phyloP scores from a whole-genome alignment of 2,113 vertebrate species.

The Ramphastos sulfuratus region DNA sequence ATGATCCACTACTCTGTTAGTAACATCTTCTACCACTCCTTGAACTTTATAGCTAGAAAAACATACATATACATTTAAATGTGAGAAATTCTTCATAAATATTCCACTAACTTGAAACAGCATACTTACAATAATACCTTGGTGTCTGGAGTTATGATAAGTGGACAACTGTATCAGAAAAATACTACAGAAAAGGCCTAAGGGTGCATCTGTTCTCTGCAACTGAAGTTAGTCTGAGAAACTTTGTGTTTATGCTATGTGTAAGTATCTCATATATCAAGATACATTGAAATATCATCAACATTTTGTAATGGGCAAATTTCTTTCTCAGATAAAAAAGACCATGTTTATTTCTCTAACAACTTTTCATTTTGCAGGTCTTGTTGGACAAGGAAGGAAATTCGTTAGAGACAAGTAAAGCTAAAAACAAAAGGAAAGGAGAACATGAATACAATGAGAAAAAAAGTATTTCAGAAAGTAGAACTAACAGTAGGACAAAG shows the following conservation, averaged over 20 bases:
- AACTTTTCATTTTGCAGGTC: background rate
- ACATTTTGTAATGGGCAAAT: background rate
- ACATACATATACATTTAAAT: background rate
- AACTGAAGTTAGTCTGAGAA: background rate
- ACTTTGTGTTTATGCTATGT: background rate
- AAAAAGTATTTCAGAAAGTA: background rate
- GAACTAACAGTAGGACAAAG: background rate
- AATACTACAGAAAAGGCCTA: background rate
- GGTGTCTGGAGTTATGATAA: background rate
- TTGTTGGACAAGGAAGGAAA: background rate
- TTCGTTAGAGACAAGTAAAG: background rate
- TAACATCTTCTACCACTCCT: slow-evolving; percentile 77
- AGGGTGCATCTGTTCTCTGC: background rate
- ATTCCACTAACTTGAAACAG: background rate
- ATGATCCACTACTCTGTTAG: slow-evolving; percentile 79
- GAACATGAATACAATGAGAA: background rate
- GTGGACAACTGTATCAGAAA: background rate
- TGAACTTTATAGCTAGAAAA: slow-evolving; percentile 84
- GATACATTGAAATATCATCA: background rate
- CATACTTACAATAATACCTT: background rate
- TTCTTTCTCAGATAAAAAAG: background rate
- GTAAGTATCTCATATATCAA: background rate
- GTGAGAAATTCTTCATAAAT: background rate
- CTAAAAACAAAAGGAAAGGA: background rate
- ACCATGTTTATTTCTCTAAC: background rate